Evolutionary conservation across 2,888 invertebrate genomes (phyloP), one percentile per base, ranked within the genome.

Genomic region (Phoenoteleia sp.): DNA sequence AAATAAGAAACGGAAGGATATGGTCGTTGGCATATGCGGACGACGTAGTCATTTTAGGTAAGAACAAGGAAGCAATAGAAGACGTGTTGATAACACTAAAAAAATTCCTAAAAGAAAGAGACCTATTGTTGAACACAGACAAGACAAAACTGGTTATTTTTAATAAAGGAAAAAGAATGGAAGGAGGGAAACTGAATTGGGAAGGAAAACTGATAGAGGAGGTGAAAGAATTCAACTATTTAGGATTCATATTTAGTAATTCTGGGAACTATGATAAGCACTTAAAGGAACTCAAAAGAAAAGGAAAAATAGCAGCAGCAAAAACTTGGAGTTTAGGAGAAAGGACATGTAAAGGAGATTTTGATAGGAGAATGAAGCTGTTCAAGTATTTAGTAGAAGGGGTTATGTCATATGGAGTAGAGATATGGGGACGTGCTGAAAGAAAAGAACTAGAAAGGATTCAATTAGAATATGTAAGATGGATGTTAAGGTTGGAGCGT

Each of bases 361-460:
- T 52, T 52, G 13, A 11, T 5, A 66, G 79, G 27, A 75, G 67
- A 33, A 45, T 39, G 36, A 60, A 39, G 60, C 11, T 81, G 7
- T 81, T 72, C 36, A 47, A 52, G 0, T 42, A 60, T 25, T n/a
- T 60, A 58, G 60, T 77, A 17, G 49, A 19, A 15, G 64, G 83
- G n/a, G 49, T 69, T 1, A 36, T 82, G 54, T 17, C 11, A 1
- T 83, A 83, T 27, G 72, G 54, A 21, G 17, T 29, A 7, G 66
- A 84, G 39, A 66, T 84, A 7, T 84, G 69, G 75, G 58, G 75
- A 1, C 75, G 75, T 69, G 15, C 33, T 27, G 74, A 79, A n/a
- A n/a, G n/a, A 23, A 33, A 54, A 17, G 54, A 64, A 13, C 25
- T 79, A 6, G 64, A 84, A 56, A 62, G 25, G 13, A 25, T 52